Evolutionary conservation across 2,888 invertebrate genomes (phyloP).

Genomic region (Aphodius sticticus): DNA sequence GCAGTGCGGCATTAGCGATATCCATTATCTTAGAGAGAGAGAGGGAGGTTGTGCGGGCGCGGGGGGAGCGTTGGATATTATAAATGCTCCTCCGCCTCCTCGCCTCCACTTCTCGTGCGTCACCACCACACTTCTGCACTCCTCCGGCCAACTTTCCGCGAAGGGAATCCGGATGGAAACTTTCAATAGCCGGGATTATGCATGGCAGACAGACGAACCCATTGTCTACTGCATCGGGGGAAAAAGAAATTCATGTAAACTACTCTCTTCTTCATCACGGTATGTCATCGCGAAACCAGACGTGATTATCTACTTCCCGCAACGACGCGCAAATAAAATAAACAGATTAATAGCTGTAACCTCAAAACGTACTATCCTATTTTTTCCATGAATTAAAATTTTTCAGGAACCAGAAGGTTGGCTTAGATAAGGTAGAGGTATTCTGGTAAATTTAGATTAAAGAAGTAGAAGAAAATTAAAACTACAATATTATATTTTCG

Average conservation of each 20-base stretch:
- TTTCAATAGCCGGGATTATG: conserved; percentile 4
- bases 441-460: no score
- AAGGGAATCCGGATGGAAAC: neutral
- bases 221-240: neutral
- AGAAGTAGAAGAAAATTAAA: no score
- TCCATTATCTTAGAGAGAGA: conserved; percentile 47
- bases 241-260: conserved; percentile 4
- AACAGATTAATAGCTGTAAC: neutral
- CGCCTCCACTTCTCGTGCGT: neutral
- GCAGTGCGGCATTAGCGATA: conserved; percentile 49
- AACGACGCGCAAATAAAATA: neutral
- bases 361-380: no score
- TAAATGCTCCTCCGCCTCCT: neutral
- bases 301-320: neutral
- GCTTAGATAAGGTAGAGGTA: no score
- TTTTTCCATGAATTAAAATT: no score
- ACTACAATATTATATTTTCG: no score
- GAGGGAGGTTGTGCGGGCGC: neutral
- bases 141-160: neutral
- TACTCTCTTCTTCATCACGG: neutral
- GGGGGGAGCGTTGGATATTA: conserved; percentile 1
- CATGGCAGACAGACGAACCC: neutral
- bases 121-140: conserved; percentile 4
- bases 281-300: neutral
- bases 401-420: no score